Evolutionary conservation across 2,888 invertebrate genomes (phyloP).

Genomic region (Polydrusus pterygomalis): DNA sequence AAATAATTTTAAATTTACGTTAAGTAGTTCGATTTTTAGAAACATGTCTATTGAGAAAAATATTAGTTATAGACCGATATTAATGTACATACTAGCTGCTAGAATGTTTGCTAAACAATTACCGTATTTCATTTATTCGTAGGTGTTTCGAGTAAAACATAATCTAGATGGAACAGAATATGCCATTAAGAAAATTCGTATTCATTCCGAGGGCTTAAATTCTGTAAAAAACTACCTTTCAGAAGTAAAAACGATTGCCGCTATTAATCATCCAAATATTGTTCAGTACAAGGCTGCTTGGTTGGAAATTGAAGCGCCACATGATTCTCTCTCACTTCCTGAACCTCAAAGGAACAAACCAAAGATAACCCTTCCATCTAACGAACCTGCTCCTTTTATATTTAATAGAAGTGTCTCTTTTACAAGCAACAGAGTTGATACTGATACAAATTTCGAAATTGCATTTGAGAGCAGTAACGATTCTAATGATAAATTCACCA

Average conservation of each 20-base stretch:
- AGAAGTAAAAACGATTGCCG: conserved; percentile 88
- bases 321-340: conserved; percentile 8
- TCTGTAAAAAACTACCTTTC: conserved; percentile 80
- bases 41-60: no score
- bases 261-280: conserved; percentile 85
- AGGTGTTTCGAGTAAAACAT: conserved; percentile 80
- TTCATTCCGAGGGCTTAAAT: conserved; percentile 78
- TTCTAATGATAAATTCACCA: neutral
- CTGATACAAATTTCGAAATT: conserved; percentile 67
- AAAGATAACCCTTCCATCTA: conserved; percentile 64
- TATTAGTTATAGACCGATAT: no score
- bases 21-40: no score
- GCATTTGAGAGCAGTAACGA: conserved; percentile 62
- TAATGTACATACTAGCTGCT: no score
- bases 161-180: conserved; percentile 85
- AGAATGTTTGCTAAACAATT: no score
- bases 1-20: no score
- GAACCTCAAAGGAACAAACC: conserved; percentile 61
- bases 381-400: neutral
- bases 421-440: conserved; percentile 57
- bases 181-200: conserved; percentile 86
- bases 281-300: conserved; percentile 90
- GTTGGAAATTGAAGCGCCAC: conserved; percentile 77
- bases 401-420: conserved; percentile 49
- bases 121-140: conserved; percentile 31